Base-by-base conservation (phyloP, 2,113 vertebrate species). In the Apteryx mantelli region DNA sequence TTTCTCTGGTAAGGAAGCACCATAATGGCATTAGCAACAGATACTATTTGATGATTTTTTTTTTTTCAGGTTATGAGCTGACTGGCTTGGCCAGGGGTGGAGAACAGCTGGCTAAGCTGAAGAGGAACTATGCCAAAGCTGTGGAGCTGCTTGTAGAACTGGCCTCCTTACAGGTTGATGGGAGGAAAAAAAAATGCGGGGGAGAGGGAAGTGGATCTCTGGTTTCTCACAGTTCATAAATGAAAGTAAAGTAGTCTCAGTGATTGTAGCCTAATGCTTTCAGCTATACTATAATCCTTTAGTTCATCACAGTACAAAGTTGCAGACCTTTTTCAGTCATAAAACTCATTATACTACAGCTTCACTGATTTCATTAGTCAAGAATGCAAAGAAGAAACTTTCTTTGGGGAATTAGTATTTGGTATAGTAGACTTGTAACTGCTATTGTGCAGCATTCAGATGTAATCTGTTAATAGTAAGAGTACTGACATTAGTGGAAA, bases 121-220 rank as follows among this genome's bases (percentile, higher is more conserved):
- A 99, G 98, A 99, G 99, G 95, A 99, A 99, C 97, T 99, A 99
- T 44, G 99, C 99, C 95, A 99, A 99, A 98, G 99, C 99, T 52
- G 99, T 99, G 86, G 99, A 99, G 96, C 98, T 99, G 61, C 99
- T 99, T 86, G 99, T 99, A 80, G 99, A 99, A 97, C 97, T 99
- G 93, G 99, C 99, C 86, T 99, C 99, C 3, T 97, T 99, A 97
- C 99, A 99, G 99, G 99, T 99, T 98, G 86, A 96, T 84, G 55
- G 25, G 42, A 86, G 30, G 14, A 4, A 26, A 76, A 56, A 42
- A 86, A 66, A 34, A 12, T 11, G 26, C 16, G 64, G 38, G 50
- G 7, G 22, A 65, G 4, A 34, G 46, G 6, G 21, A 64, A 4
- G 19, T 38, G 13, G 14, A 42, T 32, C 0, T 0, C 17, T 63